Conservation (phyloP, 2,113 vertebrate genomes). For the Chlorocebus sabaeus region DNA sequence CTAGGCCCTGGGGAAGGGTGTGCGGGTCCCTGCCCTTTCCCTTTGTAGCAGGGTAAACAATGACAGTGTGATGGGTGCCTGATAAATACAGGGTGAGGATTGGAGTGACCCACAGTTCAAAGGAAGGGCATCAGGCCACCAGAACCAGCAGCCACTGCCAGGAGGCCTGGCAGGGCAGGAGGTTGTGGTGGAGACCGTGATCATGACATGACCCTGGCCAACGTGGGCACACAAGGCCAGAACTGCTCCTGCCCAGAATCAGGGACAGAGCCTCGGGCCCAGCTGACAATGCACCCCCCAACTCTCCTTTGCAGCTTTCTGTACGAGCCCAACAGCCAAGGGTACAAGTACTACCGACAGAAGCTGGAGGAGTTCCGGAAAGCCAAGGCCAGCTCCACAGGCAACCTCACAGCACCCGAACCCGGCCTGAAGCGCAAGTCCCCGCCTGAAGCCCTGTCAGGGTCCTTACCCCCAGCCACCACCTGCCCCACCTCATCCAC, state of each 20-base stretch:
- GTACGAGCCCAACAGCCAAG: slow-evolving; percentile 91
- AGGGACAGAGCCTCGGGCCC: background rate
- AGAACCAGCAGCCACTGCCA: background rate
- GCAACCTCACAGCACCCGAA: slow-evolving; percentile 10
- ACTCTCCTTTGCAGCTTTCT: slow-evolving; percentile 88
- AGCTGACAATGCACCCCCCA: background rate
- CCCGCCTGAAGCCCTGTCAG: slow-evolving; percentile 44
- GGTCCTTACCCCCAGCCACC: background rate
- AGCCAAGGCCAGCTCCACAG: slow-evolving; percentile 68
- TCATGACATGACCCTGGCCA: background rate
- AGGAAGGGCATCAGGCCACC: background rate
- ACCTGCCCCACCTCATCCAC: background rate
- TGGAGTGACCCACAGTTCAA: background rate
- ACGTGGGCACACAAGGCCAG: background rate
- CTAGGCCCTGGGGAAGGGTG: background rate
- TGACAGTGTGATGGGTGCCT: background rate
- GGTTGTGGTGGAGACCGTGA: background rate
- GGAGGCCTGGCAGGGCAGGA: background rate
- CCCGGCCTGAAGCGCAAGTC: slow-evolving; percentile 65
- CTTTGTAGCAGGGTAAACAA: background rate
- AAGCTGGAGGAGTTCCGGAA: slow-evolving; percentile 90
- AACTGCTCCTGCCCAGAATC: background rate
- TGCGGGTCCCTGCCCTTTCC: background rate
- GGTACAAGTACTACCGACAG: slow-evolving; percentile 89
- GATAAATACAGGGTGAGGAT: background rate